Conservation (phyloP, 2,797 vertebrate genomes). For the Periophthalmus magnuspinnatus region DNA sequence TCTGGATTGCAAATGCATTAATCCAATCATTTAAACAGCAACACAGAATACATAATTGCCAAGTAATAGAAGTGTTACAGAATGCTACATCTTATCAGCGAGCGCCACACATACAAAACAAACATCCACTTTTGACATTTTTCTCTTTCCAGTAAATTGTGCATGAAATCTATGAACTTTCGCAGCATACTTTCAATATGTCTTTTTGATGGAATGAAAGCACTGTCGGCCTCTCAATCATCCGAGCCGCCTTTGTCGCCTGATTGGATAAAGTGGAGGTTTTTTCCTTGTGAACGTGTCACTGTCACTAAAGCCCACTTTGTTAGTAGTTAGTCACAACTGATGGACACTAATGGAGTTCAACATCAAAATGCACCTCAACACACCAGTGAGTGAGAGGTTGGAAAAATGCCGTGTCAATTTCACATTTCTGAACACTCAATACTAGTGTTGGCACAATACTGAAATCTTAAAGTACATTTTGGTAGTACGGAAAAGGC, state of each 20-base stretch:
- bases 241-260: slow-evolving; percentile 13
- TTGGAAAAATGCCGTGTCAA: not conserved
- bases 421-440: not conserved
- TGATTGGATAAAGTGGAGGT: slow-evolving; percentile 44
- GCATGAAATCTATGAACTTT: not conserved
- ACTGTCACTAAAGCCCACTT: not conserved
- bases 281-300: slow-evolving; percentile 35
- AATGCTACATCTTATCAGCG: not conserved
- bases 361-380: slow-evolving; percentile 3
- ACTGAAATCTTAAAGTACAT: no score
- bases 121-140: not conserved
- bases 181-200: slow-evolving; percentile 8
- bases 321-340: not conserved
- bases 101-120: not conserved
- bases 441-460: not conserved
- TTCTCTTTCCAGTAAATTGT: slow-evolving; percentile 2
- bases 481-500: not conserved
- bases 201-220: not conserved
- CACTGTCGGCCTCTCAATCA: slow-evolving; percentile 29
- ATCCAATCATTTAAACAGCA: not conserved
- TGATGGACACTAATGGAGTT: slow-evolving; percentile 11
- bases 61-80: not conserved
- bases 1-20: not conserved
- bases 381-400: not conserved
- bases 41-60: not conserved